Conservation (phyloP, 2,113 vertebrate genomes). For the Chitala chitala region DNA sequence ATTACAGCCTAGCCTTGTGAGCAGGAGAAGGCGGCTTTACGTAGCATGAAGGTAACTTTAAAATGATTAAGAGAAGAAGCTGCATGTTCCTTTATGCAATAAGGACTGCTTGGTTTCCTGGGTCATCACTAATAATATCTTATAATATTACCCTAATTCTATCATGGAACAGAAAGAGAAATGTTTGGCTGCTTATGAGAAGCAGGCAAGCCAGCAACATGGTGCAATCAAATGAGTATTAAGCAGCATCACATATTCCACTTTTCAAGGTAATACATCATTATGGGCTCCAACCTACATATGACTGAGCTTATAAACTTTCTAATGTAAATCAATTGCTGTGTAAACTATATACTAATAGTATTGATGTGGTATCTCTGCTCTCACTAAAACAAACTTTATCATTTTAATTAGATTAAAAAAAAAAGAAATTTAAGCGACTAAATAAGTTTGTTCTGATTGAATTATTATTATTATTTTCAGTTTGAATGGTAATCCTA, state of each 20-base stretch:
- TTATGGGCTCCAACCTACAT: neutral
- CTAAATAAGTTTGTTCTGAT: too few relatives aligned
- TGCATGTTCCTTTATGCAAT: conserved; percentile 7
- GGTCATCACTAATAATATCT: neutral
- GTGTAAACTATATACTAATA: too few relatives aligned
- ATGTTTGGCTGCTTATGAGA: neutral
- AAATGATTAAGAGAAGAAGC: neutral
- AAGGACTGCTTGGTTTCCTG: neutral
- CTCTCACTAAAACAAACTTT: too few relatives aligned
- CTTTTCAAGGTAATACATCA: neutral
- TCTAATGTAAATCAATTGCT: too few relatives aligned
- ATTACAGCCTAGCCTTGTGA: conserved; percentile 6
- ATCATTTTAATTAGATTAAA: too few relatives aligned
- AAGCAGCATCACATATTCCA: neutral
- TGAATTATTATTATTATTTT: too few relatives aligned
- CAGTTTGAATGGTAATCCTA: too few relatives aligned
- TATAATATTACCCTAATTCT: conserved; percentile 14
- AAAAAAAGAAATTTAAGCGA: too few relatives aligned
- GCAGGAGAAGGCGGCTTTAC: neutral
- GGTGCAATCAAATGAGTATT: neutral
- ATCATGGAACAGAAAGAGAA: conserved; percentile 11
- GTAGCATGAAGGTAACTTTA: conserved; percentile 18
- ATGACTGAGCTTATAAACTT: neutral
- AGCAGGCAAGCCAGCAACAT: neutral
- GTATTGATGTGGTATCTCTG: too few relatives aligned